phyloP scores from a whole-genome alignment of 2,888 invertebrate species.

The Barypeithes pellucidus region DNA sequence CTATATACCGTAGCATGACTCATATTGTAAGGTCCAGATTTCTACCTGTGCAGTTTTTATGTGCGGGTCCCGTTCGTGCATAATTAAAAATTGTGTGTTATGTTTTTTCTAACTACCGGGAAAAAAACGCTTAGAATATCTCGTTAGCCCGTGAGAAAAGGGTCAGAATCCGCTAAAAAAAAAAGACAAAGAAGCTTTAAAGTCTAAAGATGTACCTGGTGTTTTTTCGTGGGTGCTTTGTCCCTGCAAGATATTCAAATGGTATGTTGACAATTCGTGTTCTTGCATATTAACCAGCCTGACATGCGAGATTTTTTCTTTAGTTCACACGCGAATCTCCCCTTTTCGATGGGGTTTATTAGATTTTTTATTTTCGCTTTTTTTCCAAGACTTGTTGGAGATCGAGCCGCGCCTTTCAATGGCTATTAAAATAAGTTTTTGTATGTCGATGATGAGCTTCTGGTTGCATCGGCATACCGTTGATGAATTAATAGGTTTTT shows the following conservation, averaged over 20 bases:
- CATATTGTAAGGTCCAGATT: slow-evolving; percentile 47
- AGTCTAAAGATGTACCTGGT: slow-evolving; percentile 67
- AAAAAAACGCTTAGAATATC: slow-evolving; percentile 58
- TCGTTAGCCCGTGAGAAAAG: slow-evolving; percentile 67
- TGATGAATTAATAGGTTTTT: slow-evolving; percentile 9
- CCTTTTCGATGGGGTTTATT: slow-evolving; percentile 37
- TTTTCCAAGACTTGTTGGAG: slow-evolving; percentile 15
- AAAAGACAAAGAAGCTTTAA: slow-evolving; percentile 63
- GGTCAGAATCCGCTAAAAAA: slow-evolving; percentile 63
- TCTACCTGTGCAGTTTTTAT: slow-evolving; percentile 61
- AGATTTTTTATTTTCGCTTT: slow-evolving; percentile 28
- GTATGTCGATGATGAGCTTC: slow-evolving; percentile 24
- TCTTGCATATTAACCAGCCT: slow-evolving; percentile 70
- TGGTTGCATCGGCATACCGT: background rate
- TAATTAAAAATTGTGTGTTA: slow-evolving; percentile 65
- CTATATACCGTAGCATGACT: slow-evolving; percentile 24
- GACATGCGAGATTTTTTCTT: slow-evolving; percentile 67
- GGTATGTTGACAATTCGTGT: slow-evolving; percentile 70
- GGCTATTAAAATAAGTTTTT: slow-evolving; percentile 35
- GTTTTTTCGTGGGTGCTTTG: slow-evolving; percentile 69
- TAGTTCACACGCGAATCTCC: slow-evolving; percentile 67
- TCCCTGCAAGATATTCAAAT: slow-evolving; percentile 62
- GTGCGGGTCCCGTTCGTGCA: slow-evolving; percentile 57
- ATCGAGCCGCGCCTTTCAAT: slow-evolving; percentile 24
- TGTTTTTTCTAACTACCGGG: slow-evolving; percentile 56